A percentile compares a stretch with the other conserved stretches of the same genome.
Evolutionary conservation across 2,113 vertebrate genomes (phyloP).

Genomic region (Chrysemys picta): DNA sequence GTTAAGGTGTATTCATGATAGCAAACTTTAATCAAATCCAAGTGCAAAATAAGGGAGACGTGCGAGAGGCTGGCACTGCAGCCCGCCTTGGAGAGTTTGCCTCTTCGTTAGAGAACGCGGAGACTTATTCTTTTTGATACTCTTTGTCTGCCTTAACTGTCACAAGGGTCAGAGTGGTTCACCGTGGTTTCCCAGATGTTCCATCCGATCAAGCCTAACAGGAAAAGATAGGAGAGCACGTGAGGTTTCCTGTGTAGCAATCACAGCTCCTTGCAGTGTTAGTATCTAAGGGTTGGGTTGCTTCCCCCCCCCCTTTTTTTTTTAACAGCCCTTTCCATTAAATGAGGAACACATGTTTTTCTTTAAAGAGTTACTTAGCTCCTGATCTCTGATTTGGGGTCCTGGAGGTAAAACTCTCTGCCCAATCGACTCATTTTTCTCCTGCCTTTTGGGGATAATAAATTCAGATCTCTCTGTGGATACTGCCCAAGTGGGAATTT

Average conservation of each 20-base stretch:
- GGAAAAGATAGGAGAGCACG: not conserved
- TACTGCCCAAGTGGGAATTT: not conserved
- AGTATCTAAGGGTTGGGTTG: not conserved
- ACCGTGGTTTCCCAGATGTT: accelerated
- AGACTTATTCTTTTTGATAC: not conserved
- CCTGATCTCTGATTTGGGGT: not conserved
- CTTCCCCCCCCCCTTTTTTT: not conserved
- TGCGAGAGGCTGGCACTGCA: not conserved
- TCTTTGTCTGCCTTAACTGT: not conserved
- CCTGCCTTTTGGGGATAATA: not conserved
- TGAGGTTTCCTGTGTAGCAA: not conserved
- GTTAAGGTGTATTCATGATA: not conserved
- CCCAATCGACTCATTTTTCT: not conserved
- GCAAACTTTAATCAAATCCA: not conserved
- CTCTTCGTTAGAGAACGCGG: accelerated
- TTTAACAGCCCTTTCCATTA: slow-evolving; percentile 30
- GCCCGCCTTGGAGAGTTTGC: not conserved
- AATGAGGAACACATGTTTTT: slow-evolving; percentile 43
- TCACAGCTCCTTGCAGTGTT: not conserved
- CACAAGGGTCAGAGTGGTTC: accelerated
- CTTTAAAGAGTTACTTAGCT: not conserved
- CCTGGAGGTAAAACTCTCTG: not conserved
- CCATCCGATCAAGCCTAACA: accelerated
- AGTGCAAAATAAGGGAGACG: not conserved
- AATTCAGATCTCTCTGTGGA: not conserved